Evolutionary conservation across 2,797 vertebrate genomes (phyloP).

Genomic region (Tolypeutes matacus): DNA sequence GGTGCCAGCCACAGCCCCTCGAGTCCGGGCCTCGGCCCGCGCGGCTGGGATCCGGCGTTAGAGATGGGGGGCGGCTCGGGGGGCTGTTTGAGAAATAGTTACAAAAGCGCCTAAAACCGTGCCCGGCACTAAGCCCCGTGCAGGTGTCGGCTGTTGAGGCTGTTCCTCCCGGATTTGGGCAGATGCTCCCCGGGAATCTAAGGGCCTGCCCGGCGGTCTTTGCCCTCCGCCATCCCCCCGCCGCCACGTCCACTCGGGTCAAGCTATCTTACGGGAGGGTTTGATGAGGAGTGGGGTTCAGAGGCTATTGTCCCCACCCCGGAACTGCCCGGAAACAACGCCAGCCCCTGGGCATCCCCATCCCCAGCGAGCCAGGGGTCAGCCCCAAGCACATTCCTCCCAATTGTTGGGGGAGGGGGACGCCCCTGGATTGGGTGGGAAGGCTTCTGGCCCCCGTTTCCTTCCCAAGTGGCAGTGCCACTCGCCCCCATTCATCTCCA

Average conservation of each 20-base stretch:
- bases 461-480: slow-evolving; percentile 44
- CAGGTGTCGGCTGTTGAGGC: neutral
- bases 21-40: slow-evolving; percentile 8
- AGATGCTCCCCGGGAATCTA: neutral
- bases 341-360: neutral
- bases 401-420: neutral
- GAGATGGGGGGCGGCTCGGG: neutral
- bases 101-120: neutral
- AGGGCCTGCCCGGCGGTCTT: rapidly evolving
- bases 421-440: neutral
- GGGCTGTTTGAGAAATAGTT: neutral
- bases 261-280: neutral
- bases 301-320: neutral
- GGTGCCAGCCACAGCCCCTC: neutral
- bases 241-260: neutral
- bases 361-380: neutral
- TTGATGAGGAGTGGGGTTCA: neutral
- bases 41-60: neutral
- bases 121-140: neutral
- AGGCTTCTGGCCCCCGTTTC: neutral
- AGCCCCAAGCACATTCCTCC: neutral
- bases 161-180: neutral
- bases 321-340: neutral
- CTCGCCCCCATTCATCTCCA: neutral
- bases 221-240: rapidly evolving